These are phyloP conservation scores for Leptinotarsa haldemani DNA, from an alignment of 2,888 invertebrate genomes.

Conservation along the genomic window DNA sequence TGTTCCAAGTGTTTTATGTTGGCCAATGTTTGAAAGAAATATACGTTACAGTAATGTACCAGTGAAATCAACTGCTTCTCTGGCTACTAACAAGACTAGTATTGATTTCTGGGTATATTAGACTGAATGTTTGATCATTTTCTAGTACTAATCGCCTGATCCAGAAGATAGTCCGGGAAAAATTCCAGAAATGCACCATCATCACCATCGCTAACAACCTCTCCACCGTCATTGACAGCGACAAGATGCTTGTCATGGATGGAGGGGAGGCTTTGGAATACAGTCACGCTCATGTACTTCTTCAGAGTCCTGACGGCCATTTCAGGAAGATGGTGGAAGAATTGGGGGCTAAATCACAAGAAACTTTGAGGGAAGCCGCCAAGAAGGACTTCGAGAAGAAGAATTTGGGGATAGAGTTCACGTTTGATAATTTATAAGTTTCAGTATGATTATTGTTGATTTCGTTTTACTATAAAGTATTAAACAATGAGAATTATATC, in stretches of 20 bases:
- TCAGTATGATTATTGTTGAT: no score
- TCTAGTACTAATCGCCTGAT: conserved; percentile 81
- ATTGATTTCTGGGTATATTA: background rate
- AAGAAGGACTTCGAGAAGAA: conserved; percentile 49
- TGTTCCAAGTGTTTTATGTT: no score
- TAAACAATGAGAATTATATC: no score
- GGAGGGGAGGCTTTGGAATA: conserved; percentile 69
- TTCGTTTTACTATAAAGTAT: no score
- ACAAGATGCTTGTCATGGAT: conserved; percentile 75
- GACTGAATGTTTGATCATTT: conserved; percentile 39
- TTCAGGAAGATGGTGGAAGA: conserved; percentile 66
- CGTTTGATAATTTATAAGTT: background rate
- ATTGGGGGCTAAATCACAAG: conserved; percentile 58
- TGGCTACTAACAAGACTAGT: no score
- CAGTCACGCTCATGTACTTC: conserved; percentile 67
- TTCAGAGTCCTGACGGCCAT: conserved; percentile 57
- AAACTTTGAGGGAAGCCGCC: conserved; percentile 53
- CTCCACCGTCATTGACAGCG: conserved; percentile 88
- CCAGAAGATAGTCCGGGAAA: conserved; percentile 78
- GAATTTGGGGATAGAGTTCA: conserved; percentile 29
- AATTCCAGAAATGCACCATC: conserved; percentile 82
- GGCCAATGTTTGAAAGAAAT: background rate
- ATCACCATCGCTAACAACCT: conserved; percentile 86
- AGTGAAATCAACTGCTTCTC: no score
- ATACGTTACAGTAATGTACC: no score